phyloP scores from a whole-genome alignment of 1,140 invertebrate genomes.

The Lineus longissimus region DNA sequence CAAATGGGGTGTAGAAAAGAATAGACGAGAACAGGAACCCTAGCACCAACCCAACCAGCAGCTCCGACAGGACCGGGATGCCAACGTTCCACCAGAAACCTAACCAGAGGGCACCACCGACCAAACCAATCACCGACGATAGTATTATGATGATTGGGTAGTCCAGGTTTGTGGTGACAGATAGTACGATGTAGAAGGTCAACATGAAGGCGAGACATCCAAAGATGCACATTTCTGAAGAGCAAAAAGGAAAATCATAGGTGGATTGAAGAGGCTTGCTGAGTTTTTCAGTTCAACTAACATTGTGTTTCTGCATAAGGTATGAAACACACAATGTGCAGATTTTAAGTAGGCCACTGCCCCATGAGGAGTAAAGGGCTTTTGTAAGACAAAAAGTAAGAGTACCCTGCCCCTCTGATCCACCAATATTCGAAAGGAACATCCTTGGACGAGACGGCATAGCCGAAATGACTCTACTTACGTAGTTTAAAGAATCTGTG shows the following conservation, averaged over 20 bases:
- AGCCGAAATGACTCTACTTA: neutral
- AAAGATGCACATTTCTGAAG: slow-evolving; percentile 59
- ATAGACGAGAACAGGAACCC: slow-evolving; percentile 60
- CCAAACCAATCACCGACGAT: slow-evolving; percentile 45
- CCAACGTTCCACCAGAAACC: slow-evolving; percentile 59
- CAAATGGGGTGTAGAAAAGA: slow-evolving; percentile 59
- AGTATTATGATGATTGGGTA: slow-evolving; percentile 4
- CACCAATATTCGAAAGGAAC: no score
- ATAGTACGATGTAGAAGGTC: slow-evolving; percentile 24
- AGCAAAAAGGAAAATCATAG: neutral
- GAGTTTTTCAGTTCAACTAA: no score
- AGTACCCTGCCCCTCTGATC: no score
- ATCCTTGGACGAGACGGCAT: no score
- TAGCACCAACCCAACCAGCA: slow-evolving; percentile 57
- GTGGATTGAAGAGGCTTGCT: no score
- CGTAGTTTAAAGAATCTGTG: slow-evolving; percentile 59
- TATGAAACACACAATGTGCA: no score
- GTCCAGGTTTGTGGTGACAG: slow-evolving; percentile 22
- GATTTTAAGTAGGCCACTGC: no score
- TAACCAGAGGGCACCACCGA: slow-evolving; percentile 57
- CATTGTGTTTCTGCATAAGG: no score
- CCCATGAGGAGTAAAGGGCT: no score
- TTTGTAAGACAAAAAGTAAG: no score
- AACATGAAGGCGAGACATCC: slow-evolving; percentile 36
- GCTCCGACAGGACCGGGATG: slow-evolving; percentile 59